Evolutionary conservation across 2,113 vertebrate species (phyloP), one percentile per base, ranked within the genome.

Genomic region (Globicephala melas): DNA sequence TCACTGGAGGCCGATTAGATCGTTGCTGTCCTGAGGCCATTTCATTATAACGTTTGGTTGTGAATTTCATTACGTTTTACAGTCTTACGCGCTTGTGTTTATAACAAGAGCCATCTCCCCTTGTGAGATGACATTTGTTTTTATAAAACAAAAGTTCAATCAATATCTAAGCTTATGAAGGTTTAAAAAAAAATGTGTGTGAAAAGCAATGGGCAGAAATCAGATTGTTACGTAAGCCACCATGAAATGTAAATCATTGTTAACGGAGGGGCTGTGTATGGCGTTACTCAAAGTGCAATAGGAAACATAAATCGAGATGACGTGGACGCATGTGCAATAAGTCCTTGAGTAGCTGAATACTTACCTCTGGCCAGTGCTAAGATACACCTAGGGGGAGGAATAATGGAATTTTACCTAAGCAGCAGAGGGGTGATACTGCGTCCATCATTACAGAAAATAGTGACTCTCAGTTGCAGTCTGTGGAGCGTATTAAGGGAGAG

Each of bases 41-140:
- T 95, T 97, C 93, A 91, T 95, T 91, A 93, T 91, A 85, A 95
- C 0, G 26, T 82, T 95, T 8, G 71, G 71, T 95, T 89, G 96
- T 95, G 97, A 97, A 97, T 98, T 97, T 97, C 96, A 97, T 97
- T 97, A 95, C 94, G 91, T 97, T 96, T 98, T 97, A 95, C 55
- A 86, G 73, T 92, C 86, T 55, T 95, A 80, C 50, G 74, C 83
- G 85, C 47, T 50, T 97, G 96, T 97, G 92, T 93, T 96, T 93
- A 79, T 95, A 96, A 63, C 95, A 91, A 96, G 95, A 26, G 95
- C 92, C 94, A 68, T 95, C 96, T 97, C 89, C 96, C 93, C 96
- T 91, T 23, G 41, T 93, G 96, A 96, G 89, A 96, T 95, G 84
- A 95, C 96, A 97, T 97, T 97, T 97, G 85, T 93, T 98, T 97